phyloP scores from a whole-genome alignment of 2,888 invertebrate species.

The Eupithecia tripunctaria region DNA sequence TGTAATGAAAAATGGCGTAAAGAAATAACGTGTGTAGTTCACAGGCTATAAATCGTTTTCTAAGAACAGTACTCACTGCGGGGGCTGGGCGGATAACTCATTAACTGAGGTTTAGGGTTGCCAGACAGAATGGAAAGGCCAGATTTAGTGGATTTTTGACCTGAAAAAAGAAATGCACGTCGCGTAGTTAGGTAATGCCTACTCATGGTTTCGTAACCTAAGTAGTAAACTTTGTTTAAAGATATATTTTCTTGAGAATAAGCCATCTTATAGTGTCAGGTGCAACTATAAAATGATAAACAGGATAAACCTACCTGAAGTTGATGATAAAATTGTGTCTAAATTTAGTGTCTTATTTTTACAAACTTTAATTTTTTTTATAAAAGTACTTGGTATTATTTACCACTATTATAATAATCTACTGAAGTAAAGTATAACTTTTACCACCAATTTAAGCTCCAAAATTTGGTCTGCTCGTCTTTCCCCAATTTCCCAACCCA shows the following conservation, averaged over 20 bases:
- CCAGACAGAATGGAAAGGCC: conserved; percentile 19
- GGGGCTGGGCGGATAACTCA: conserved; percentile 49
- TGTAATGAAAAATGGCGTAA: conserved; percentile 59
- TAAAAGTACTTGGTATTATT: too few species aligned
- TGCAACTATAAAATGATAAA: too few species aligned
- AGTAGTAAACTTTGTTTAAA: neutral
- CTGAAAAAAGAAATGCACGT: neutral
- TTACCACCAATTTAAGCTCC: neutral
- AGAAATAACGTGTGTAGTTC: conserved; percentile 56
- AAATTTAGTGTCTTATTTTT: too few species aligned
- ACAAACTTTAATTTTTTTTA: too few species aligned
- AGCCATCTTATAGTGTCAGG: too few species aligned
- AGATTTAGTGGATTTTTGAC: neutral
- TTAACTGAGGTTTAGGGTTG: conserved; percentile 39
- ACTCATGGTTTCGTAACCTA: neutral
- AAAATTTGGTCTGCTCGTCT: neutral
- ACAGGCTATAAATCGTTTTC: conserved; percentile 59
- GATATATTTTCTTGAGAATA: neutral
- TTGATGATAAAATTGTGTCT: too few species aligned
- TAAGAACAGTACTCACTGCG: conserved; percentile 53
- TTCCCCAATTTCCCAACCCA: neutral
- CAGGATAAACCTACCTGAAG: too few species aligned
- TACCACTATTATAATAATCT: too few species aligned
- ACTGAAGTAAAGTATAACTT: neutral
- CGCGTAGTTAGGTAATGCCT: neutral